Evolutionary conservation across 1,140 invertebrate species (phyloP).

Genomic region (Tetragonula clypearis): DNA sequence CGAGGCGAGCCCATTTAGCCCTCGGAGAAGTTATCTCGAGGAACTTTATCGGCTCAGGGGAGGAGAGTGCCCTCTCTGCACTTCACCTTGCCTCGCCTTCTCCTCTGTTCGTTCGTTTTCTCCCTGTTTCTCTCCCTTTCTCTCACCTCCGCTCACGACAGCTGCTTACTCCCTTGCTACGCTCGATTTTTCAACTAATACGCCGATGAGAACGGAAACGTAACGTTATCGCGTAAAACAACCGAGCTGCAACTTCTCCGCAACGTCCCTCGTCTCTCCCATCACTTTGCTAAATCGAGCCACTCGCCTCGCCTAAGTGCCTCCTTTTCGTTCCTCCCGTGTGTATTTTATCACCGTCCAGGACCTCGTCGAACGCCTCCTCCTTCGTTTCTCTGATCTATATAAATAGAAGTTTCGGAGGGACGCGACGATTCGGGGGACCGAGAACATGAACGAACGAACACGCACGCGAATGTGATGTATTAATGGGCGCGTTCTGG

Average conservation of each 20-base stretch:
- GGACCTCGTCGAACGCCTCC: not conserved
- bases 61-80: constrained; percentile 40
- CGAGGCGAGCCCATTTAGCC: constrained; percentile 61
- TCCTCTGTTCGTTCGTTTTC: not conserved
- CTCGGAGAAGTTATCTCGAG: constrained; percentile 58
- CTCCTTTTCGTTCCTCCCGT: constrained; percentile 30
- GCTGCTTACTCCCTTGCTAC: constrained; percentile 4
- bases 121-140: constrained; percentile 4
- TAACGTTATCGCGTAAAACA: constrained; percentile 45
- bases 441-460: not conserved
- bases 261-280: not conserved
- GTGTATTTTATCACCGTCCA: constrained; percentile 31
- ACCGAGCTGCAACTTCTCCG: constrained; percentile 14
- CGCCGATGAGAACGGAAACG: constrained; percentile 29
- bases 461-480: constrained; percentile 13
- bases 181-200: constrained; percentile 54
- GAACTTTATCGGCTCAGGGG: constrained; percentile 57
- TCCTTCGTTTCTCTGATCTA: not conserved
- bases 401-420: not conserved
- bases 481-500: constrained; percentile 50
- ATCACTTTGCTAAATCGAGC: constrained; percentile 39
- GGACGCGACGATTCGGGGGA: constrained; percentile 1
- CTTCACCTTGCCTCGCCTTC: constrained; percentile 39
- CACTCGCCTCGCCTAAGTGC: constrained; percentile 11
- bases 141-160: constrained; percentile 7